phyloP scores from a whole-genome alignment of 2,113 vertebrate species.

The Esox niger region DNA sequence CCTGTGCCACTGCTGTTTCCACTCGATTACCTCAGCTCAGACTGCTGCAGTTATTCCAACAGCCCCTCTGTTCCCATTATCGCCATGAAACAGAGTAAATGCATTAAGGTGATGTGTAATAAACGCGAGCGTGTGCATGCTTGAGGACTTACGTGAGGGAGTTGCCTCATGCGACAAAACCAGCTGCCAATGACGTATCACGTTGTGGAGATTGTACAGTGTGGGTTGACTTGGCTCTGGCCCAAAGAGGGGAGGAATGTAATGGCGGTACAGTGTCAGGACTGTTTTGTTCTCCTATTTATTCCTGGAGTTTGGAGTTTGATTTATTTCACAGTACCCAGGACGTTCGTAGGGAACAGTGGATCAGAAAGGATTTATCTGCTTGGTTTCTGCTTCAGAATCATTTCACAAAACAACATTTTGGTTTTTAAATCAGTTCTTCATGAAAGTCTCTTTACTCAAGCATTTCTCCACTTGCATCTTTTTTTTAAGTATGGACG shows the following conservation, averaged over 20 bases:
- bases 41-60: constrained; percentile 29
- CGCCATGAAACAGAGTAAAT: constrained; percentile 37
- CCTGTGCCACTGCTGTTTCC: constrained; percentile 46
- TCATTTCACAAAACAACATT: constrained; percentile 17
- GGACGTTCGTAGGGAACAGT: constrained; percentile 25
- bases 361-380: constrained; percentile 34
- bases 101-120: constrained; percentile 48
- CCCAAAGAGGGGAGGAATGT: constrained; percentile 13
- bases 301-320: constrained; percentile 38
- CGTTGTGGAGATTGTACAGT: constrained; percentile 29
- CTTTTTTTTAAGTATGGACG: constrained; percentile 21
- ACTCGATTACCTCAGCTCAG: constrained; percentile 49
- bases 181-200: constrained; percentile 47
- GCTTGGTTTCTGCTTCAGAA: constrained; percentile 26
- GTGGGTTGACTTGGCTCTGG: neutral
- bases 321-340: constrained; percentile 48
- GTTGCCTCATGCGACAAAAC: constrained; percentile 22
- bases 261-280: constrained; percentile 15
- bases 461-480: constrained; percentile 39
- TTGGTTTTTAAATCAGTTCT: neutral
- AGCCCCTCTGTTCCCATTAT: constrained; percentile 21
- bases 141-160: constrained; percentile 29
- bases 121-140: constrained; percentile 28
- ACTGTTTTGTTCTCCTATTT: constrained; percentile 51
- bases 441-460: constrained; percentile 21